Evolutionary conservation across 2,888 invertebrate genomes (phyloP), one percentile per base, ranked within the genome.

Genomic region (Harpalus rufipes): DNA sequence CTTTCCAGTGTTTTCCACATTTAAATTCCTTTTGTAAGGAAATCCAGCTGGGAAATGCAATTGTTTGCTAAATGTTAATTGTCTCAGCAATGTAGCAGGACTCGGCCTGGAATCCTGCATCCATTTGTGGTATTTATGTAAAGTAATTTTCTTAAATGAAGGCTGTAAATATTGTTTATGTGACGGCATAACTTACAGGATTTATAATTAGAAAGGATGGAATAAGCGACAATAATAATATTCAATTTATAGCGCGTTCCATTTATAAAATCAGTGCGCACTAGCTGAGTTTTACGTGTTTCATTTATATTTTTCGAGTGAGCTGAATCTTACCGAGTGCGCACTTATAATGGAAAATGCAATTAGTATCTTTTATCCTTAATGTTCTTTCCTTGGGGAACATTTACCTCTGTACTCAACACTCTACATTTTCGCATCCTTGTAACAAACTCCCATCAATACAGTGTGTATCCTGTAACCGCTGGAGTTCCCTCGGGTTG

Each of bases 41-140:
- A 32, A 32, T 32, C 32, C 32, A 32, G 32, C 32, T 4, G 32
- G 5, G 32, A 63, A 63, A 25, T 63, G 63, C 63, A 12, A 63
- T 63, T 63, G 63, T 63, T 63, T 63, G 63, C 63, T 12, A 25
- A 63, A 63, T 63, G 63, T 63, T 63, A 63, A 63, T 63, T 63
- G 63, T 63, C 25, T 12, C 12, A 12, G 12, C 63, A 5, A 16
- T 59, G 18, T 59, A 18, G 63, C 18, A 21, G 25, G 63, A 59
- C 44, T 51, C 44, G 44, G 32, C 44, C 10, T 51, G 44, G 44
- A 51, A 51, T 51, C 10, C 44, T 51, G 44, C 44, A 12, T 51
- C 44, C 44, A 51, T 51, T 51, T 51, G 44, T 12, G 44, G 44
- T 51, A 51, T 51, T 51, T 51, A 51, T 51, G 44, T 51, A 51